phyloP scores from a whole-genome alignment of 2,797 vertebrate genomes.

The Clarias fuscus region DNA sequence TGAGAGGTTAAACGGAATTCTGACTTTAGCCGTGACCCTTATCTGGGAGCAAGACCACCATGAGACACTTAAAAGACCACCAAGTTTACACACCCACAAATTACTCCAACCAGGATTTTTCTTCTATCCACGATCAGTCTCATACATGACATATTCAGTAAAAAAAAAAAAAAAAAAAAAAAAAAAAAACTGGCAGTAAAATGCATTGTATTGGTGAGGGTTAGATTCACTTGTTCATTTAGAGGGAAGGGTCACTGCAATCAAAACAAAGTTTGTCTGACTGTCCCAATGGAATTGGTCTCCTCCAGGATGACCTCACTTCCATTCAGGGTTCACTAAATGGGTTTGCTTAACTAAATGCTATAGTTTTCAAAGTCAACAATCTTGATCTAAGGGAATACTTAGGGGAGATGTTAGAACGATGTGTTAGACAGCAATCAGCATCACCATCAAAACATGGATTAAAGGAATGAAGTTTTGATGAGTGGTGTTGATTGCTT shows the following conservation, averaged over 20 bases:
- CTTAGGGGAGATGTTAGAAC: not conserved
- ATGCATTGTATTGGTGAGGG: not conserved
- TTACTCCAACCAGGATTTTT: slow-evolving; percentile 40
- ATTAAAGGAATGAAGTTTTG: not conserved
- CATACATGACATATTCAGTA: not conserved
- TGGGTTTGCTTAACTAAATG: not conserved
- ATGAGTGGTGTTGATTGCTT: not conserved
- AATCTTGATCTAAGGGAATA: not conserved
- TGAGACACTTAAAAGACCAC: slow-evolving; percentile 65
- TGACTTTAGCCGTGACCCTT: slow-evolving; percentile 48
- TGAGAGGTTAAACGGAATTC: slow-evolving; percentile 47
- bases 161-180: not conserved
- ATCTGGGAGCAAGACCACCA: slow-evolving; percentile 43
- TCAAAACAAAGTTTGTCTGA: not conserved
- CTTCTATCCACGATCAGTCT: not conserved
- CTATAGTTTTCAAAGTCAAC: not conserved
- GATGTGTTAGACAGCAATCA: not conserved
- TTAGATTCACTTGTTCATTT: not conserved
- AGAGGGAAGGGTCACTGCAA: not conserved
- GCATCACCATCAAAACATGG: not conserved
- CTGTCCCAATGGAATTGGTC: not conserved
- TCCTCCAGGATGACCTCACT: not conserved
- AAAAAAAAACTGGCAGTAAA: not conserved
- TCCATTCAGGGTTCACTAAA: too few relatives aligned
- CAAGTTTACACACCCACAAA: slow-evolving; percentile 59